Evolutionary conservation across 1,140 invertebrate species (phyloP), one percentile per base, ranked within the genome.

Genomic region (Zaprionus gabonicus): DNA sequence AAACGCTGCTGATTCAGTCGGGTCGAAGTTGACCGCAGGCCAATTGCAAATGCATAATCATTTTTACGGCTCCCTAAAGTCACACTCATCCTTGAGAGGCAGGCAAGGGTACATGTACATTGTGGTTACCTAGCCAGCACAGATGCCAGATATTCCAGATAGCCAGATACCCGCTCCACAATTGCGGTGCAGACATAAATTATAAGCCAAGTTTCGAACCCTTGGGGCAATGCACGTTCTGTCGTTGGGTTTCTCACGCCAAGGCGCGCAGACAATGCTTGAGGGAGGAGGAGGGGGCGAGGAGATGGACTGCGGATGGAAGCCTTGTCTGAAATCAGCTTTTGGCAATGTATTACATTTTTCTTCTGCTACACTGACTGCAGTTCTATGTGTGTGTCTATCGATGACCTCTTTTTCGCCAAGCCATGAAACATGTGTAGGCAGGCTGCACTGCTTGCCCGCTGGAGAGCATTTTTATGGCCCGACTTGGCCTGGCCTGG

Each of bases 181-280:
- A 74, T 83, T 72, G 80, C 70, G 64, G 58, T 68, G 63, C 75
- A 67, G 81, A 75, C 75, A 88, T 88, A 88, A 88, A 88, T 88
- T 90, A 85, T 71, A 74, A 88, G 85, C 76, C 57, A 65, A 70
- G 75, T 58, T 84, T 85, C 57, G 64, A 70, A 71, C 74, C 85
- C 86, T 73, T 84, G 68, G 28, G 84, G 85, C 82, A 49, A 75
- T 88, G 85, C 85, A 88, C 85, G 85, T 91, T 88, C 81, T 80
- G 81, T 67, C 58, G 68, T 60, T 78, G 64, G 67, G 60, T 78
- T 81, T 81, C 79, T 81, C 79, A 81, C 79, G 79, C 71, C 76
- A 80, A 23, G 27, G 15, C 9, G 38, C 67, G 38, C 67, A 56
- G 62, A 51, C 10, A 41, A 23, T 51, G 46, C 23, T 25, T 13